Conservation (phyloP, 2,797 vertebrate species). For the Danio jaintianensis region DNA sequence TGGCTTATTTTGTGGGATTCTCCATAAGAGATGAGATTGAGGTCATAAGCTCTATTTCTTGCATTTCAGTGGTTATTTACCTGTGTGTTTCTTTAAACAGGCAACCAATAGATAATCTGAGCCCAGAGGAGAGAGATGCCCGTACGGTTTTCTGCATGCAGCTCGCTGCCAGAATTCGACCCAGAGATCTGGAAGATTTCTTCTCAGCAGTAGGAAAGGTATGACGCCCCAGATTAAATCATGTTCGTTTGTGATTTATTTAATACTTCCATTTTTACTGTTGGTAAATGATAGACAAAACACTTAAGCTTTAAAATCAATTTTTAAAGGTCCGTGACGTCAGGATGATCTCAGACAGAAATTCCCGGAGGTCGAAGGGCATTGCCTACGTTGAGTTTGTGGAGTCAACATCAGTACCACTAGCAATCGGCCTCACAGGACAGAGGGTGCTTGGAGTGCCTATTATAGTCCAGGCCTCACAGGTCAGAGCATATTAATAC, state of each 20-base stretch:
- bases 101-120: slow-evolving; percentile 96
- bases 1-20: not conserved
- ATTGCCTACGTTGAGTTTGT: slow-evolving; percentile 99
- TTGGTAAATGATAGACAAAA: not conserved
- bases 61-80: not conserved
- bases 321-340: slow-evolving; percentile 92
- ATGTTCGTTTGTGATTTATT: not conserved
- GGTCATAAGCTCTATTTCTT: not conserved
- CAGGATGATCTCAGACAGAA: slow-evolving; percentile 97
- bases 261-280: not conserved
- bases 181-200: slow-evolving; percentile 97
- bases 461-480: slow-evolving; percentile 97
- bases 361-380: slow-evolving; percentile 97
- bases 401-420: slow-evolving; percentile 93
- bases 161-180: slow-evolving; percentile 95
- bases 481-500: slow-evolving; percentile 77
- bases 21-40: slow-evolving; percentile 1
- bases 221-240: slow-evolving; percentile 43
- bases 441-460: slow-evolving; percentile 96
- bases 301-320: not conserved
- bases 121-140: slow-evolving; percentile 95
- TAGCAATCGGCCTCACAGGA: slow-evolving; percentile 96
- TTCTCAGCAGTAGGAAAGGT: slow-evolving; percentile 99
- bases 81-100: slow-evolving; percentile 68
- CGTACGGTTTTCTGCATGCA: slow-evolving; percentile 99